A percentile compares a stretch with the other conserved stretches of the same genome.
These are phyloP conservation scores for Saguinus midas DNA, from an alignment of 2,113 vertebrate genomes.

Conservation along the genomic window DNA sequence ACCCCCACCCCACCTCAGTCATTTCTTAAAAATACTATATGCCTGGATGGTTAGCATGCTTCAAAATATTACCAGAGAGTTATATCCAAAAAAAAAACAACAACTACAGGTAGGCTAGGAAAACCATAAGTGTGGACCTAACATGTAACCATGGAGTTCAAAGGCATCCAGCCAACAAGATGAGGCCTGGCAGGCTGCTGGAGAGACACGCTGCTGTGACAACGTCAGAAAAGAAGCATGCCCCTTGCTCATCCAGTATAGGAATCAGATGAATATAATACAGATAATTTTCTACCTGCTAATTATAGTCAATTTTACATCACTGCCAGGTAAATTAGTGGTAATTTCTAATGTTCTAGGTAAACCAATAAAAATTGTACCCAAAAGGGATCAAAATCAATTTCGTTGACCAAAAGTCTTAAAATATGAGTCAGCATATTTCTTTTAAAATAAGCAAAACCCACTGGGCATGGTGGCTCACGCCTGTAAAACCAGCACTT, in stretches of 20 bases:
- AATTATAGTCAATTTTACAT: background rate
- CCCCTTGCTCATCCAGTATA: too few species aligned
- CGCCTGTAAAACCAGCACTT: too few species aligned
- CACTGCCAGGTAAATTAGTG: background rate
- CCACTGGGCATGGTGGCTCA: too few species aligned
- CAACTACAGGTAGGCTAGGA: background rate
- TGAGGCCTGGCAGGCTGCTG: background rate
- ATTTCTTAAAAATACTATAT: background rate
- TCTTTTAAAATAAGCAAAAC: background rate
- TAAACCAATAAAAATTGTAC: background rate
- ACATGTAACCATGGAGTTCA: accelerated
- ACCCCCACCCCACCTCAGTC: background rate
- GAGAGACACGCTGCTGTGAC: background rate
- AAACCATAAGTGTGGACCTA: background rate
- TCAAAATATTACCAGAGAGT: background rate
- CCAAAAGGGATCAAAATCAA: background rate
- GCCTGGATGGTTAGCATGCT: background rate
- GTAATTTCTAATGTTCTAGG: background rate
- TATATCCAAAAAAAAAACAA: background rate
- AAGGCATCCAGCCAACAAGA: background rate
- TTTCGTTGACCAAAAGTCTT: background rate
- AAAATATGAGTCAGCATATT: background rate
- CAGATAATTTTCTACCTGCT: background rate
- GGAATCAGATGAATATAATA: background rate
- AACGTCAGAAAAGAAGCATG: background rate